Evolutionary conservation across 2,113 vertebrate genomes (phyloP).

Genomic region (Chloebia gouldiae): DNA sequence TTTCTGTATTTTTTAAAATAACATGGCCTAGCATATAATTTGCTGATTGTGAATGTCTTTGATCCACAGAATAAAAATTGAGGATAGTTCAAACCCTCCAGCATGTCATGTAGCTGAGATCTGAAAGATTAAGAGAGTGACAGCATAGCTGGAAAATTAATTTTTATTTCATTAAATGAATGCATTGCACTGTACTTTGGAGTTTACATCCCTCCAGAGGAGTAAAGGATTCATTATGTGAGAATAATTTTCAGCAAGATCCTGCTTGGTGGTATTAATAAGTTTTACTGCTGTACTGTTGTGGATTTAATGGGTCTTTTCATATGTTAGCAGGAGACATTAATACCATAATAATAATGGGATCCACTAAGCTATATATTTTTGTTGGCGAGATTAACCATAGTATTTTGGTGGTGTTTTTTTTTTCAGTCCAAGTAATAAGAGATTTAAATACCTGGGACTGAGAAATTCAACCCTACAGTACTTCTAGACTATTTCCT

Average conservation of each 20-base stretch:
- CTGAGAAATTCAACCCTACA: background rate
- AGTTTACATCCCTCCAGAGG: background rate
- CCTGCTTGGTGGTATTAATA: background rate
- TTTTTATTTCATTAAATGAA: background rate
- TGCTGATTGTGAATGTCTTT: background rate
- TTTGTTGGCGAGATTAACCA: background rate
- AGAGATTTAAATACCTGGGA: constrained; percentile 6
- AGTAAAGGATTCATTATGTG: background rate
- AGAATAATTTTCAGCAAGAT: constrained; percentile 46
- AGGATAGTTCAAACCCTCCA: background rate
- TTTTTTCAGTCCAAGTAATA: background rate
- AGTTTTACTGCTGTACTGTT: constrained; percentile 1
- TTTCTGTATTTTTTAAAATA: background rate
- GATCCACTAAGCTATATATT: background rate
- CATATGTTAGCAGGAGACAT: constrained; percentile 29
- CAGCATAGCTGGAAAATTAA: background rate
- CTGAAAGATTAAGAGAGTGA: background rate
- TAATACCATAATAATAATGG: constrained; percentile 24
- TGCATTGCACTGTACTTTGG: background rate
- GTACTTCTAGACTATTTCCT: background rate
- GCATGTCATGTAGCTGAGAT: background rate
- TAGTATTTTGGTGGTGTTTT: background rate
- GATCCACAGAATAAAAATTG: background rate
- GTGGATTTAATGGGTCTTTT: constrained; percentile 51
- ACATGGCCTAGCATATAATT: background rate